Percentiles rank a stretch among this genome's conserved stretches.
These are phyloP conservation scores for Hermetia illucens DNA, from an alignment of 1,140 invertebrate genomes.

Conservation along the genomic window DNA sequence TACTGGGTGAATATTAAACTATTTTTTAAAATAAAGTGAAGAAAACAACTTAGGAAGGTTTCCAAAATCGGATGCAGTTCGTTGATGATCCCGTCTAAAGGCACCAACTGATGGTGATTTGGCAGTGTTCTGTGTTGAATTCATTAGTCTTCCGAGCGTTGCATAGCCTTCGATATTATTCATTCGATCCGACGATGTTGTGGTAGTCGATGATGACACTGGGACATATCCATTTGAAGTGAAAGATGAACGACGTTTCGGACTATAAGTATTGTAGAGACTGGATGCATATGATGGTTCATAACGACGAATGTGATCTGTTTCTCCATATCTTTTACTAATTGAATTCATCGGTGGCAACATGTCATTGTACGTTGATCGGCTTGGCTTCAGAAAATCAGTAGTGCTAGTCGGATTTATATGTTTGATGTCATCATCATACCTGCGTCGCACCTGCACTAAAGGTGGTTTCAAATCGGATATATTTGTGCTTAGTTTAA, in stretches of 20 bases:
- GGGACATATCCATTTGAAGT: constrained; percentile 18
- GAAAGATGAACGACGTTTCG: constrained; percentile 25
- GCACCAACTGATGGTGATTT: not conserved
- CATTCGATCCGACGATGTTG: constrained; percentile 1
- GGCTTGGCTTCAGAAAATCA: constrained; percentile 21
- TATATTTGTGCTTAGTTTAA: constrained; percentile 24
- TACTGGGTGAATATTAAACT: no score
- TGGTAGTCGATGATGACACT: constrained; percentile 9
- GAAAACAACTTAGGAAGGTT: not conserved
- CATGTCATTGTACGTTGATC: constrained; percentile 27
- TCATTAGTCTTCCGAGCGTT: constrained; percentile 16
- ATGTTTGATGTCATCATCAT: no score
- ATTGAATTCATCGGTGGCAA: constrained; percentile 8
- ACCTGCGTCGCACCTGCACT: no score
- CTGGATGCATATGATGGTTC: not conserved
- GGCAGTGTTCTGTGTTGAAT: not conserved
- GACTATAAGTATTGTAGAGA: constrained; percentile 27
- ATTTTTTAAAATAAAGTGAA: not conserved
- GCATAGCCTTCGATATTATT: constrained; percentile 21
- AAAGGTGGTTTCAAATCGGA: constrained; percentile 25
- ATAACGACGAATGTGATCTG: not conserved
- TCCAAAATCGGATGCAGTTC: not conserved
- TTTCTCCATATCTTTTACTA: not conserved
- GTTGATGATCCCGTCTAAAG: constrained; percentile 1
- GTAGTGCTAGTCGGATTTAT: constrained; percentile 19